Conservation (phyloP, 1,140 invertebrate species). For the Hormaphis cornu region DNA sequence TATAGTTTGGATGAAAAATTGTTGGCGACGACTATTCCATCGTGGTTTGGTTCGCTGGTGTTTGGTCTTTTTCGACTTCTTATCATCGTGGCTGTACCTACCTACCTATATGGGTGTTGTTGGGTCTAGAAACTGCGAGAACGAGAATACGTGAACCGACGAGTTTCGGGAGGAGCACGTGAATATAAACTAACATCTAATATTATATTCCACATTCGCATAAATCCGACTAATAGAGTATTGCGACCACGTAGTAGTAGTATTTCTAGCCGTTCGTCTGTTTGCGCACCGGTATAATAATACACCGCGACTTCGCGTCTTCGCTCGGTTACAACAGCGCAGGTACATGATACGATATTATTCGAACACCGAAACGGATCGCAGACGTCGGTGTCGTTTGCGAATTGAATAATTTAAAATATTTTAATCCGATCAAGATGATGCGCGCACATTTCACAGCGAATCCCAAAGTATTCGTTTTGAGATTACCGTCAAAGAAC, state of each 20-base stretch:
- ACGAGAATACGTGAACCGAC: not conserved
- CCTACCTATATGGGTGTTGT: no score
- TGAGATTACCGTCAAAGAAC: no score
- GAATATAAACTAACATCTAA: not conserved
- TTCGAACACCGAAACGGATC: not conserved
- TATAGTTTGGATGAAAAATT: no score
- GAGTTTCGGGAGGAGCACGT: not conserved
- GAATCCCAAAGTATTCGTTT: no score
- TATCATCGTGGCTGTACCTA: not conserved
- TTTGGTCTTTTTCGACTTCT: no score
- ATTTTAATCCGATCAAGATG: not conserved
- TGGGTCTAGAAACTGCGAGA: not conserved
- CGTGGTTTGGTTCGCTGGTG: no score
- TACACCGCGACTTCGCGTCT: not conserved
- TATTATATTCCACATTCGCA: not conserved
- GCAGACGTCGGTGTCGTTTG: not conserved
- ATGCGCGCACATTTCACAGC: no score
- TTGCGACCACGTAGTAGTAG: slow-evolving; percentile 29
- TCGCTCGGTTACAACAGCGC: no score
- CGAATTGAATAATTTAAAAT: not conserved
- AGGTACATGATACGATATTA: no score
- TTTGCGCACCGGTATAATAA: no score
- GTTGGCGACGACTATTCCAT: no score
- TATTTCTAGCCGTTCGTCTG: not conserved
- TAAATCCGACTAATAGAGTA: slow-evolving; percentile 10